phyloP scores from a whole-genome alignment of 37 sponge, comb jelly and placozoan species.

The Dysidea cf. avara region DNA sequence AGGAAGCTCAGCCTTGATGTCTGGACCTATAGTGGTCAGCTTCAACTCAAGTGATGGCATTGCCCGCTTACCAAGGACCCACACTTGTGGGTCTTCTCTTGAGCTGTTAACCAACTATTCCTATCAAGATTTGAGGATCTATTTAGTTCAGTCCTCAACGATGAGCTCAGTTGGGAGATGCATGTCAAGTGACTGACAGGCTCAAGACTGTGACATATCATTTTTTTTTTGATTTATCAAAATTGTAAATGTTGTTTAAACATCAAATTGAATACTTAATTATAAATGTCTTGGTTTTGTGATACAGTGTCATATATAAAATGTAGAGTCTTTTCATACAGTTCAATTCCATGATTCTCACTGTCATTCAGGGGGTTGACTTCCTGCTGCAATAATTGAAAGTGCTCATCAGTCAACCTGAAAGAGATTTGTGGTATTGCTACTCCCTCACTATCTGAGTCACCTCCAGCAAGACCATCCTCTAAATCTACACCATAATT shows the following conservation, averaged over 20 bases:
- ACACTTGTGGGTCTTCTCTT: conserved; percentile 1
- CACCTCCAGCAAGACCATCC: neutral
- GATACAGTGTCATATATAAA: neutral
- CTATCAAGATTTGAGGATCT: conserved; percentile 6
- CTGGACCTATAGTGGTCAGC: neutral
- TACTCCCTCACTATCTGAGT: conserved; percentile 16
- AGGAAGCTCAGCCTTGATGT: conserved; percentile 15
- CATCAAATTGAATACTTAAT: too few relatives aligned
- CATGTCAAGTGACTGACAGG: too few relatives aligned
- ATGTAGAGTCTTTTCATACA: conserved; percentile 8
- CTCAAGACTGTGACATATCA: too few relatives aligned
- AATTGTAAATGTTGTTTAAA: too few relatives aligned
- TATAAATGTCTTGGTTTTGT: neutral
- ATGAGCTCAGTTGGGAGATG: neutral
- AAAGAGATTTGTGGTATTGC: conserved; percentile 2
- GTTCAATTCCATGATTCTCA: conserved; percentile 37
- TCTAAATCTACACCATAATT: conserved; percentile 31
- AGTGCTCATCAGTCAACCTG: neutral
- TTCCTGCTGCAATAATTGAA: conserved; percentile 5
- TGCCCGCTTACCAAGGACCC: conserved; percentile 3
- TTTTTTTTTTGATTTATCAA: too few relatives aligned
- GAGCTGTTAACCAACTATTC: conserved; percentile 1
- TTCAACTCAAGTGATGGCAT: conserved; percentile 2
- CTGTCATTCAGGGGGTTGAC: conserved; percentile 9
- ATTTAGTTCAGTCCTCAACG: neutral